Evolutionary conservation across 1,140 invertebrate genomes (phyloP).

Genomic region (Drosophila busckii): DNA sequence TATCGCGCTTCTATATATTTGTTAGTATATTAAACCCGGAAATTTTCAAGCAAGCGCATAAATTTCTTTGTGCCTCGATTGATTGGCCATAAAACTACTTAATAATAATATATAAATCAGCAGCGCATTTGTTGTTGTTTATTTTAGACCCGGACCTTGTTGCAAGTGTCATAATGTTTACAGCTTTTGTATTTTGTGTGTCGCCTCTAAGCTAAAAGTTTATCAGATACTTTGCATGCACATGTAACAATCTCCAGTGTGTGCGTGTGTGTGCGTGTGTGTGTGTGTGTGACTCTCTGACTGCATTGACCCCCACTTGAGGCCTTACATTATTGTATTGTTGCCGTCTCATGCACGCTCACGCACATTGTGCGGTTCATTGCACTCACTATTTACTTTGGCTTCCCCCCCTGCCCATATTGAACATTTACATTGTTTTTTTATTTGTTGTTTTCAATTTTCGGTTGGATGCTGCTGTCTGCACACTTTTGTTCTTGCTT

Average conservation of each 20-base stretch:
- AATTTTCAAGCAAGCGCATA: too few species aligned
- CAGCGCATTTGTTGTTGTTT: too few species aligned
- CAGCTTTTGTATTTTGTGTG: too few species aligned
- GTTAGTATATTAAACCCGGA: conserved; percentile 54
- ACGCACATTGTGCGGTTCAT: conserved; percentile 64
- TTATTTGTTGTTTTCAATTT: conserved; percentile 20
- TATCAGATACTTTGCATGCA: conserved; percentile 68
- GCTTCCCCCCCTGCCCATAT: conserved; percentile 40
- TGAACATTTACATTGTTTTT: conserved; percentile 47
- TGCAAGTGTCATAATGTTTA: too few species aligned
- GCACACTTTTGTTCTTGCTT: neutral
- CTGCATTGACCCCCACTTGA: conserved; percentile 74
- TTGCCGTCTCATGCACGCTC: conserved; percentile 41
- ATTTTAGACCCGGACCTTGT: too few species aligned
- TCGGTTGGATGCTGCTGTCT: conserved; percentile 17
- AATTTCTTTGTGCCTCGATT: too few species aligned
- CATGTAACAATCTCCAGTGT: conserved; percentile 22
- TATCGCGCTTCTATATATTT: too few species aligned
- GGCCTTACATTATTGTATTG: conserved; percentile 31
- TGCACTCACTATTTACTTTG: conserved; percentile 71
- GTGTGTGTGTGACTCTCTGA: conserved; percentile 40
- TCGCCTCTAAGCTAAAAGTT: conserved; percentile 41
- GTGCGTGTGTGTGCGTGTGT: conserved; percentile 10
- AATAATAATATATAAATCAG: too few species aligned
- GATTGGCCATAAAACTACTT: too few species aligned